Evolutionary conservation across 2,888 invertebrate species (phyloP).

Genomic region (Plagodis pulveraria): DNA sequence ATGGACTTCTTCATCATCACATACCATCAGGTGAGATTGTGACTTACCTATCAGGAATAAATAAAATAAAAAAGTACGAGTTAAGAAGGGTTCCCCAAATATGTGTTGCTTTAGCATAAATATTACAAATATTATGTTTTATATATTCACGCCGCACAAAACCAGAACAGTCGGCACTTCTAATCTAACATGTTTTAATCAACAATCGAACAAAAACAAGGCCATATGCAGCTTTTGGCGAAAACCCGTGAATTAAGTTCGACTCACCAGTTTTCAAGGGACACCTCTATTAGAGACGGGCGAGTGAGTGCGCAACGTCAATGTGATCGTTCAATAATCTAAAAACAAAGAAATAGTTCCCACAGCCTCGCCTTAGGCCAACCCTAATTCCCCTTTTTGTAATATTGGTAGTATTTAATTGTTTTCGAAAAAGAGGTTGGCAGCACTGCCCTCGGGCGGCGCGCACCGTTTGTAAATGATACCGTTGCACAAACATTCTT

Average conservation of each 20-base stretch:
- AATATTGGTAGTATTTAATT: conserved; percentile 68
- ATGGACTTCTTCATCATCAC: no score
- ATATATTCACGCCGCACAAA: neutral
- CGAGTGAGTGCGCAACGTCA: conserved; percentile 56
- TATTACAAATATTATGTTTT: no score
- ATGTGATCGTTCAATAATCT: conserved; percentile 46
- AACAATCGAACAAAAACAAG: conserved; percentile 42
- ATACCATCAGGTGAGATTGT: no score
- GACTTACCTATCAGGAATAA: no score
- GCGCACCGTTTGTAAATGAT: conserved; percentile 50
- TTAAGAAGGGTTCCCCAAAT: no score
- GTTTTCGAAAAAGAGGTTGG: conserved; percentile 77
- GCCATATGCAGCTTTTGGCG: conserved; percentile 42
- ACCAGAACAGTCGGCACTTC: neutral
- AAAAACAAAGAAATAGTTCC: conserved; percentile 71
- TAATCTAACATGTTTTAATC: conserved; percentile 40
- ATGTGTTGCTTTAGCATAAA: no score
- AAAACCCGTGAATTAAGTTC: conserved; percentile 43
- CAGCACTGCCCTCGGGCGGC: conserved; percentile 68
- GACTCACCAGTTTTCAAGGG: conserved; percentile 45
- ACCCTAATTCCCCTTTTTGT: conserved; percentile 50
- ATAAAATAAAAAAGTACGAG: no score
- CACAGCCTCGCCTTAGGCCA: conserved; percentile 71
- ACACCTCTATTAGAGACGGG: conserved; percentile 42
- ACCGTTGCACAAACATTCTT: conserved; percentile 55